phyloP scores from a whole-genome alignment of 1,140 invertebrate species.

The Drosophila nigromelanica region DNA sequence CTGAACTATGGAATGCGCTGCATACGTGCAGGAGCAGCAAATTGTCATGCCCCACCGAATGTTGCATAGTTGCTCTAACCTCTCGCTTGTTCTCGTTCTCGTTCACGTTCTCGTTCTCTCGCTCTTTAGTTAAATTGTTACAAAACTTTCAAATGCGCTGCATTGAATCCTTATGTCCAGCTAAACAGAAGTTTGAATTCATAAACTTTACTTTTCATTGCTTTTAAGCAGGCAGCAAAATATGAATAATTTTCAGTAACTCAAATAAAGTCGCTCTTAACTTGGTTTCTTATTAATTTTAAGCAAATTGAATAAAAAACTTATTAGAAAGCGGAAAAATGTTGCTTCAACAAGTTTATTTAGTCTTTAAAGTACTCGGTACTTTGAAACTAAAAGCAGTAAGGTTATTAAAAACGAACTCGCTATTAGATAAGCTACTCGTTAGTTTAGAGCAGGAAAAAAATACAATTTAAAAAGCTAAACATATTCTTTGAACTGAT shows the following conservation, averaged over 20 bases:
- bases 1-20: slow-evolving; percentile 44
- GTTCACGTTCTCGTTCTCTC: neutral
- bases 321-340: too few species aligned
- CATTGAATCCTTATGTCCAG: neutral
- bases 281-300: neutral
- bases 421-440: neutral
- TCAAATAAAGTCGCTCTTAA: neutral
- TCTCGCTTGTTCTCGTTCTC: neutral
- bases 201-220: neutral
- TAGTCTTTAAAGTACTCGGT: too few species aligned
- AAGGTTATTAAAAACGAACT: too few species aligned
- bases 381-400: too few species aligned
- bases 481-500: too few species aligned
- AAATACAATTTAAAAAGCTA: neutral
- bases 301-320: neutral
- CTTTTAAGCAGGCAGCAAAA: neutral
- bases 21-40: slow-evolving; percentile 35
- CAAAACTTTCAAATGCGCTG: slow-evolving; percentile 21
- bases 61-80: slow-evolving; percentile 8
- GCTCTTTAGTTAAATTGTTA: slow-evolving; percentile 17
- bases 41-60: slow-evolving; percentile 25
- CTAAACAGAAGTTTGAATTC: neutral
- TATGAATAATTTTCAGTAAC: neutral
- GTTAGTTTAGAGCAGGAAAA: neutral
- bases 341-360: too few species aligned